phyloP scores from a whole-genome alignment of 53 echinoderm and acorn worm genomes.

The Hippasteria phrygiana region DNA sequence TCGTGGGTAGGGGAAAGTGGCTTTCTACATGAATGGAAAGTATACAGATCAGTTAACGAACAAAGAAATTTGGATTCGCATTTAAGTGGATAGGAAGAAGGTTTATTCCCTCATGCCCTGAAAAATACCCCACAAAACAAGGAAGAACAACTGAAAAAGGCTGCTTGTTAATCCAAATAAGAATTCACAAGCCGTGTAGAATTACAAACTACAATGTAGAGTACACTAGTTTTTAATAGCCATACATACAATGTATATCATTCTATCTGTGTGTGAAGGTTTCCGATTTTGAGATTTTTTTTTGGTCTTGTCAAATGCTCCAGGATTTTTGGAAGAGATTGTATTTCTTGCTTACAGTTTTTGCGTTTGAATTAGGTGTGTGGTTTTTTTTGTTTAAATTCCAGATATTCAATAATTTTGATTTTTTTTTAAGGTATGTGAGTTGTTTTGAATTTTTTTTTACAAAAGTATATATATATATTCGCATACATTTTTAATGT shows the following conservation, averaged over 20 bases:
- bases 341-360: neutral
- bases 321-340: neutral
- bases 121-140: neutral
- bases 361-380: neutral
- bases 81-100: too few relatives aligned
- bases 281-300: neutral
- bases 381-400: neutral
- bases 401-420: neutral
- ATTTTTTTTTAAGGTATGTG: neutral
- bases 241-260: constrained; percentile 2
- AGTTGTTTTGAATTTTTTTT: constrained; percentile 3
- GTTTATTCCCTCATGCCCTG: too few relatives aligned
- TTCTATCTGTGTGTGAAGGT: constrained; percentile 50
- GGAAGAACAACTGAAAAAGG: neutral
- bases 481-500: constrained; percentile 46
- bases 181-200: neutral
- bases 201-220: neutral
- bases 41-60: too few relatives aligned
- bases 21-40: too few relatives aligned
- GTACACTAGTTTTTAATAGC: neutral
- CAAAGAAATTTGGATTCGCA: too few relatives aligned
- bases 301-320: neutral
- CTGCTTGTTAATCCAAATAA: neutral
- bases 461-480: constrained; percentile 28
- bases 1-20: too few relatives aligned